phyloP scores from a whole-genome alignment of 2,797 vertebrate genomes.

The Melanotaenia maccullochi region DNA sequence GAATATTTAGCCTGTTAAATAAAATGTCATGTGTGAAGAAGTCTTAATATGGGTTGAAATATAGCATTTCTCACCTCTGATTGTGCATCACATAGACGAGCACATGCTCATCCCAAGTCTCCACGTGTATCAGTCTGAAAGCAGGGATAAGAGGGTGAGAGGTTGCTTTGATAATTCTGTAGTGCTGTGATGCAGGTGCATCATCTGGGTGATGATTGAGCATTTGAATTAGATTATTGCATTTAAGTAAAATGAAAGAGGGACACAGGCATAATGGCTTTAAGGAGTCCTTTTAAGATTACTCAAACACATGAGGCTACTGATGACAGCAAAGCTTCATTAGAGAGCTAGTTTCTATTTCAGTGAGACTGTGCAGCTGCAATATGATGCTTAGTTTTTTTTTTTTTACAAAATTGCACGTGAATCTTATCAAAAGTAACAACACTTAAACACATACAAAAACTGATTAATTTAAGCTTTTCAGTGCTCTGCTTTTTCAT shows the following conservation, averaged over 20 bases:
- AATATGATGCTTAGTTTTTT: not conserved
- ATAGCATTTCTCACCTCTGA: constrained; percentile 39
- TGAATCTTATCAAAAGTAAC: not conserved
- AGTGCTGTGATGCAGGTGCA: constrained; percentile 45
- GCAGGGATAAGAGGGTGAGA: constrained; percentile 33
- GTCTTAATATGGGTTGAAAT: constrained; percentile 64
- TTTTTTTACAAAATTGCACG: not conserved
- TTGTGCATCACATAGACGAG: constrained; percentile 36
- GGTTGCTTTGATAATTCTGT: constrained; percentile 46
- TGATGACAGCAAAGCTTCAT: constrained; percentile 17
- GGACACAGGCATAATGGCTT: constrained; percentile 3
- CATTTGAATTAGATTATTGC: constrained; percentile 44
- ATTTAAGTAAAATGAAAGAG: constrained; percentile 27
- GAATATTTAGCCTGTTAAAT: constrained; percentile 72
- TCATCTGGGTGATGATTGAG: constrained; percentile 28
- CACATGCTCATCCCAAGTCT: constrained; percentile 30
- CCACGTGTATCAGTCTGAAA: constrained; percentile 41
- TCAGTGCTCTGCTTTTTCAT: not conserved
- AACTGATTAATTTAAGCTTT: not conserved
- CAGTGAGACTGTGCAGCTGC: not conserved
- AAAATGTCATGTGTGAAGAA: constrained; percentile 68
- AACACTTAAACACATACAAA: constrained; percentile 1
- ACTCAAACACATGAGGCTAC: constrained; percentile 20
- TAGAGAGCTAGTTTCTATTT: not conserved
- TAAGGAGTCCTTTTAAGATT: constrained; percentile 12